Base-by-base conservation (phyloP, 2,113 vertebrate species). In the Elachura formosa region DNA sequence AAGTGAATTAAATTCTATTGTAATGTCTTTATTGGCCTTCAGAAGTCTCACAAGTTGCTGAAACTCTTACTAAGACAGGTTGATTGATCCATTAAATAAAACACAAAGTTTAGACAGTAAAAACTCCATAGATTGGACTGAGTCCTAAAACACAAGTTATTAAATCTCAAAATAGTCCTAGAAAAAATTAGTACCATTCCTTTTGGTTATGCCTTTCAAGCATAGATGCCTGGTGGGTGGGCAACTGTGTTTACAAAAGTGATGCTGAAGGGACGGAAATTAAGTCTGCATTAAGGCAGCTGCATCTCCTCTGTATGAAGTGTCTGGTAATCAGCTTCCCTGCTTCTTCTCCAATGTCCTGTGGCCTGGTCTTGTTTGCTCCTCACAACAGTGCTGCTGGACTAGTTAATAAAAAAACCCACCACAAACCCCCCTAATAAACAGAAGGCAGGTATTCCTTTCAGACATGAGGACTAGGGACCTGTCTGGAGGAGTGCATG, bases 321-420 rank as follows among this genome's bases (percentile, higher is more conserved):
- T 7, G 6, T 46, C 52, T 84, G 43, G 33, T 74, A 83, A 89
- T 33, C 9, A 13, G n/a, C 19, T 68, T 76, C 43, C 45, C 41
- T 49, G 21, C 58, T 71, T 68, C 49, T 14, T 43, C 26, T 73
- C 55, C 0, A 0, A 34, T 0, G 0, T 56, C 16, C 71, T 61
- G 31, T 2, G 3, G 22, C 16, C 33, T 59, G 9, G 9, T 84
- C 56, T 93, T 1, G 0, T 38, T 3, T 26, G 64, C 73, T 24
- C 25, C 64, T 78, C 45, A 66, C 17, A 64, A 7, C 0, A 1
- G 45, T 24, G 33, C 49, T 83, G 24, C 46, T 48, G 38, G 31
- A 34, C 23, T 48, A 76, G 29, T 45, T 55, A 61, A 12, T 11
- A 48, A 38, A 52, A 69, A 43, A 56, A 15, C 1, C 3, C 14